These are phyloP conservation scores for Rhabdornis inornatus DNA, from an alignment of 2,113 vertebrate genomes.

Conservation along the genomic window DNA sequence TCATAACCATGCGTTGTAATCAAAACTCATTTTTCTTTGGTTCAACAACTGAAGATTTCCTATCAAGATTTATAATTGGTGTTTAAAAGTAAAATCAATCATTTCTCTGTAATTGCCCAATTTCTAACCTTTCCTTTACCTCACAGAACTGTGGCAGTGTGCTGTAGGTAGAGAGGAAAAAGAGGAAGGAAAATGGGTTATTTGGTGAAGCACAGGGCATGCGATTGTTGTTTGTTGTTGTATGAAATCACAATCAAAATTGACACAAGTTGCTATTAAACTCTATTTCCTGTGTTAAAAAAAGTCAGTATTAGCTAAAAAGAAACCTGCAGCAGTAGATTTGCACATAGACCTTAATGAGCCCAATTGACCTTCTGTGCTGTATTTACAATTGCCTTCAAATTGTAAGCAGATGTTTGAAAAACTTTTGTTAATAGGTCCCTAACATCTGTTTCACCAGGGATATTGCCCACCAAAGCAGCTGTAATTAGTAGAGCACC, in stretches of 20 bases:
- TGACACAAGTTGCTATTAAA: constrained; percentile 84
- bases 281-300: constrained; percentile 85
- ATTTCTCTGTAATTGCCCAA: constrained; percentile 42
- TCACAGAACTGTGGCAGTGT: constrained; percentile 7
- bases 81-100: constrained; percentile 54
- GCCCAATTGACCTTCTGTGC: constrained; percentile 91
- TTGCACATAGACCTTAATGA: constrained; percentile 90
- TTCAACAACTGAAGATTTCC: constrained; percentile 3
- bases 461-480: constrained; percentile 76
- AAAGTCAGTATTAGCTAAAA: constrained; percentile 71
- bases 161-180: constrained; percentile 38
- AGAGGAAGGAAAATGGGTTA: constrained; percentile 58
- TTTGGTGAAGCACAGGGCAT: constrained; percentile 57
- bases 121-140: constrained; percentile 42
- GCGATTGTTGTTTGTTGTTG: constrained; percentile 78
- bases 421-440: constrained; percentile 79
- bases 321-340: constrained; percentile 82
- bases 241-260: constrained; percentile 81
- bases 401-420: constrained; percentile 97
- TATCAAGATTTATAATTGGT: constrained; percentile 20
- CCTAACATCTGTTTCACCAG: constrained; percentile 81
- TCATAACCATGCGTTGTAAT: neutral
- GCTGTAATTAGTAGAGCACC: constrained; percentile 73
- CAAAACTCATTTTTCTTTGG: constrained; percentile 32
- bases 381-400: constrained; percentile 90